Percentiles rank a stretch among this genome's conserved stretches.
Evolutionary conservation across 2,113 vertebrate species (phyloP).

Genomic region (Zootoca vivipara): DNA sequence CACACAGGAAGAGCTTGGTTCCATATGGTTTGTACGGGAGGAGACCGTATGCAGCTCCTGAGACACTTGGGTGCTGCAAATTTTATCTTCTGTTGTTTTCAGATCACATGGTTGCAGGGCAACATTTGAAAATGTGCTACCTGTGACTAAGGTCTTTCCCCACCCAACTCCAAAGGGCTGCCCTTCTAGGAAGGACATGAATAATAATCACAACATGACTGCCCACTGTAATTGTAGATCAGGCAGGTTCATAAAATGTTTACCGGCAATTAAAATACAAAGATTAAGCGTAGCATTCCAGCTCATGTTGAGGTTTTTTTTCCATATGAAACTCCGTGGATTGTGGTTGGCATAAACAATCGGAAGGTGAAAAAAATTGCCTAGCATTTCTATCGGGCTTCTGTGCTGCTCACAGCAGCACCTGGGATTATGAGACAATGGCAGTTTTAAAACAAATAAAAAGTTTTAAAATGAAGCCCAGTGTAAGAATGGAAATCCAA

Average conservation of each 20-base stretch:
- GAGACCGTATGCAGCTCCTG: not conserved
- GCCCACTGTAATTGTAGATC: not conserved
- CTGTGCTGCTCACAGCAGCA: not conserved
- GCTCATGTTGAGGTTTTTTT: not conserved
- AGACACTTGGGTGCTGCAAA: not conserved
- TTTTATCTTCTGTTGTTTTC: not conserved
- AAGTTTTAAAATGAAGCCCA: not conserved
- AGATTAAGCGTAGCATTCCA: not conserved
- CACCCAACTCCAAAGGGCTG: too few species aligned
- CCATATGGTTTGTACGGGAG: not conserved
- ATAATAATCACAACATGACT: not conserved
- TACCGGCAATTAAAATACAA: not conserved
- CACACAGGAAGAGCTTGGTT: not conserved
- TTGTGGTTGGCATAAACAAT: not conserved
- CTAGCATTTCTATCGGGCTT: not conserved
- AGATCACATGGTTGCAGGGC: not conserved
- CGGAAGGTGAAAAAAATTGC: too few species aligned
- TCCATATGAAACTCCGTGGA: not conserved
- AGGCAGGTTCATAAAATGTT: not conserved
- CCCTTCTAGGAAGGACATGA: not conserved
- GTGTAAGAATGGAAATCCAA: too few species aligned
- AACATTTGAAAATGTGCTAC: not conserved
- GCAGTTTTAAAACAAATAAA: too few species aligned
- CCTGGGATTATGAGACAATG: too few species aligned
- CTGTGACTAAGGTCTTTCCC: too few species aligned